phyloP scores from a whole-genome alignment of 1,140 invertebrate genomes.

The Leptinotarsa undecemlineata region DNA sequence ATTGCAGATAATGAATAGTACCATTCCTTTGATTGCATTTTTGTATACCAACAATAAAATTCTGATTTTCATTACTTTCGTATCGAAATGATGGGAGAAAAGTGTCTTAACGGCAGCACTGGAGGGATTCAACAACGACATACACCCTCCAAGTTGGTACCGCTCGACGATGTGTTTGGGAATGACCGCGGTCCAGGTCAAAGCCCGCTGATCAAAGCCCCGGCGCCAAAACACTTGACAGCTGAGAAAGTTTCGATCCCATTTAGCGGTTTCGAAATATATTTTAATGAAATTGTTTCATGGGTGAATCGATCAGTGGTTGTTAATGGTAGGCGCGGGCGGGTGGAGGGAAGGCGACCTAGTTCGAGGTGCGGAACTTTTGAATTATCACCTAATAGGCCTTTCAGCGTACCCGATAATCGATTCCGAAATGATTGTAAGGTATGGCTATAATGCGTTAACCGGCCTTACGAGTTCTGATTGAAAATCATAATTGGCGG shows the following conservation, averaged over 20 bases:
- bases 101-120: too few relatives aligned
- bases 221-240: conserved; percentile 53
- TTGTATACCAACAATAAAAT: too few relatives aligned
- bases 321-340: not conserved
- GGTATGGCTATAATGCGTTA: not conserved
- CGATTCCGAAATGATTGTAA: conserved; percentile 6
- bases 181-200: conserved; percentile 47
- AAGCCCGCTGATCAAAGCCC: conserved; percentile 51
- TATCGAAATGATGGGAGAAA: too few relatives aligned
- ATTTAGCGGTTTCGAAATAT: conserved; percentile 27
- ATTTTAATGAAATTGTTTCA: conserved; percentile 24
- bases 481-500: conserved; percentile 1
- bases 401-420: conserved; percentile 5
- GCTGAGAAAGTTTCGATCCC: conserved; percentile 32
- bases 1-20: too few relatives aligned
- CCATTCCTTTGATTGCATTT: too few relatives aligned
- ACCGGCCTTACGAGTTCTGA: not conserved
- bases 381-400: conserved; percentile 8
- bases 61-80: too few relatives aligned
- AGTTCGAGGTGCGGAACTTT: conserved; percentile 5
- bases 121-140: too few relatives aligned
- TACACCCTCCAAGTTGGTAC: too few relatives aligned
- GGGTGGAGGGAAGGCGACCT: not conserved
- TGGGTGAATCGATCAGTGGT: conserved; percentile 18
- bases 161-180: conserved; percentile 11